Percentiles rank a stretch among this genome's conserved stretches.
Conservation (phyloP, 1,140 invertebrate species). For the Nephila pilipes region DNA sequence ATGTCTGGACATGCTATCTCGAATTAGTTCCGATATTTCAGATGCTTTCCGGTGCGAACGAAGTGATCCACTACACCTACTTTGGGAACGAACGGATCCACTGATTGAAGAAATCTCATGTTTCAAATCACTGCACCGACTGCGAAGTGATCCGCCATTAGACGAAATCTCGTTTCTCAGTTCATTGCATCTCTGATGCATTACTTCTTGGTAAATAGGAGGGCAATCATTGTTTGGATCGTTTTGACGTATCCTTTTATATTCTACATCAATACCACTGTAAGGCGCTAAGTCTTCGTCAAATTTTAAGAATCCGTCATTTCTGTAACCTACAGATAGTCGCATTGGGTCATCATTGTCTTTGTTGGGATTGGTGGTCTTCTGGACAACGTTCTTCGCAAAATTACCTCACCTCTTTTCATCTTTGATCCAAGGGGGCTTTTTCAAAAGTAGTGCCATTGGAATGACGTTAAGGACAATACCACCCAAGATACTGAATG, state of each 20-base stretch:
- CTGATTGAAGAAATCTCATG: neutral
- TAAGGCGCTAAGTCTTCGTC: neutral
- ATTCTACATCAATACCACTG: neutral
- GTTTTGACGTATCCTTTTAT: neutral
- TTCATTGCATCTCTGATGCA: neutral
- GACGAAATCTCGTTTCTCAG: neutral
- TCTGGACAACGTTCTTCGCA: neutral
- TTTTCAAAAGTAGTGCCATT: conserved; percentile 88
- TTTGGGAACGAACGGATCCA: neutral
- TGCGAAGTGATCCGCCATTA: neutral
- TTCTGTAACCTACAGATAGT: neutral
- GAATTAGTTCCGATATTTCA: neutral
- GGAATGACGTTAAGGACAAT: conserved; percentile 91
- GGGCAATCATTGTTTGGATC: neutral
- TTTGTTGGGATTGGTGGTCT: neutral
- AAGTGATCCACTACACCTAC: neutral
- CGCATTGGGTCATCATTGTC: neutral
- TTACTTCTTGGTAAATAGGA: neutral
- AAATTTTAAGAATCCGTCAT: conserved; percentile 26
- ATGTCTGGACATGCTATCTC: conserved; percentile 41
- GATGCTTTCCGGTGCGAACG: neutral
- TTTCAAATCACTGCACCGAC: neutral
- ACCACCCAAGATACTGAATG: conserved; percentile 88
- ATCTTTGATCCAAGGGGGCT: conserved; percentile 79
- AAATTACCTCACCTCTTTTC: neutral